phyloP scores from a whole-genome alignment of 2,113 vertebrate genomes.

The Addax nasomaculatus region DNA sequence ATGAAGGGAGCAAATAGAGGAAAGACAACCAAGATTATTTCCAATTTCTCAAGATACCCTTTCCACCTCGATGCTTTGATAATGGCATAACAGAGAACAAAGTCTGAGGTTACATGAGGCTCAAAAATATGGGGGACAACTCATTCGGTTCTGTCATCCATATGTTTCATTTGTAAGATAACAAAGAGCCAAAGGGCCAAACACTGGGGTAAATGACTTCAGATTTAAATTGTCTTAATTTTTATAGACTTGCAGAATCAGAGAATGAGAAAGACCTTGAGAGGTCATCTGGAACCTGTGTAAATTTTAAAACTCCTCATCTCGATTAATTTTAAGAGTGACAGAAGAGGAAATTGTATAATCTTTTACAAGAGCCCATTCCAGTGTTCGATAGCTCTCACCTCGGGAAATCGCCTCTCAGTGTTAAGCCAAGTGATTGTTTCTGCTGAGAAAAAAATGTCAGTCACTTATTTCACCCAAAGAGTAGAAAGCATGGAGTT shows the following conservation, averaged over 20 bases:
- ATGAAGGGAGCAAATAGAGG: constrained; percentile 70
- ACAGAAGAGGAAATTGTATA: constrained; percentile 20
- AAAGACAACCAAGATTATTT: constrained; percentile 63
- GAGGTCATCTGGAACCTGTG: background rate
- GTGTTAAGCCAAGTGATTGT: background rate
- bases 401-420: constrained; percentile 36
- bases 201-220: background rate
- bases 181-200: background rate
- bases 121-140: background rate
- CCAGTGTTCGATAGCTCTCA: background rate
- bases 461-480: background rate
- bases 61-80: constrained; percentile 55
- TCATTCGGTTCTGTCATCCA: background rate
- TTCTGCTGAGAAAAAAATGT: background rate
- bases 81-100: background rate
- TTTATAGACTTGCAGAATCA: background rate
- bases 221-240: background rate
- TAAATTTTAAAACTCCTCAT: constrained; percentile 22
- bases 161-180: background rate
- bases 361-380: constrained; percentile 8
- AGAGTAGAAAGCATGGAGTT: background rate
- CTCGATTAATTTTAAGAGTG: background rate
- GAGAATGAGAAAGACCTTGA: background rate
- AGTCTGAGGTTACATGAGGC: background rate
- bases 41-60: constrained; percentile 47